Conservation (phyloP, 2,797 vertebrate genomes). For the Limosa lapponica region DNA sequence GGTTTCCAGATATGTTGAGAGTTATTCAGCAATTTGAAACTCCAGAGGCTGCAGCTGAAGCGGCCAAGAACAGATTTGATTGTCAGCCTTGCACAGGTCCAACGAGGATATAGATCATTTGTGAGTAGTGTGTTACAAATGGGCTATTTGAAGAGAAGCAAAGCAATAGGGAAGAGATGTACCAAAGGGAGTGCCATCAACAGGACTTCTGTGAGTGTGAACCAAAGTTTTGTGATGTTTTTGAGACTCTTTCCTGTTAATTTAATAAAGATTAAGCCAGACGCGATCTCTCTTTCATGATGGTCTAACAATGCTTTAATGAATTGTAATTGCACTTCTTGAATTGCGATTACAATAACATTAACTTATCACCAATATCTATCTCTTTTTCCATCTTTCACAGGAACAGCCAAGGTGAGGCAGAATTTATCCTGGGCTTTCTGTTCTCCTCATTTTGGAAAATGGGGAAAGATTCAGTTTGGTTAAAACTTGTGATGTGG, state of each 20-base stretch:
- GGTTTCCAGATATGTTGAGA: background rate
- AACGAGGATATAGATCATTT: background rate
- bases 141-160: background rate
- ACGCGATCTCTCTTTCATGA: background rate
- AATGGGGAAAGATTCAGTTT: accelerated
- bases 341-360: background rate
- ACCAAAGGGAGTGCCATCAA: background rate
- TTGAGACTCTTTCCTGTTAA: background rate
- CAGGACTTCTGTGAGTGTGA: background rate
- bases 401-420: background rate
- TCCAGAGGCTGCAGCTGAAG: background rate
- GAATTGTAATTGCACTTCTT: background rate
- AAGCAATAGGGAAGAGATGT: background rate
- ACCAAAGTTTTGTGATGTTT: background rate
- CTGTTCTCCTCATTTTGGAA: background rate
- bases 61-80: background rate
- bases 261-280: background rate
- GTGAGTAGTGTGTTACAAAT: background rate
- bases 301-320: background rate
- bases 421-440: background rate
- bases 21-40: background rate
- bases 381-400: background rate
- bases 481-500: accelerated
- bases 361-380: background rate
- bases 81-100: background rate